Conservation (phyloP, 2,797 vertebrate species). For the Pseudomugil tenellus region DNA sequence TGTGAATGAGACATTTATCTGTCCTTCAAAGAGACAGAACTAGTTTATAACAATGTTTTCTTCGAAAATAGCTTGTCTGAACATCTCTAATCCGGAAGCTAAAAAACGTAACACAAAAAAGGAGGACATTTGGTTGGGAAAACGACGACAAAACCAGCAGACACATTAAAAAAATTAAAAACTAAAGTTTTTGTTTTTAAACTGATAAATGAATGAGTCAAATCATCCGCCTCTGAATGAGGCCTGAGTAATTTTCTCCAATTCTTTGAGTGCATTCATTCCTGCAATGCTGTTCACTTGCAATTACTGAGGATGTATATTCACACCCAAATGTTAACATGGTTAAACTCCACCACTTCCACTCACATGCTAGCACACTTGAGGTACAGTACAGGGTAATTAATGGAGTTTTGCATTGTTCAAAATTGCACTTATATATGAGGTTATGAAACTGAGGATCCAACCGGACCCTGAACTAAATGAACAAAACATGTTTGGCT, state of each 20-base stretch:
- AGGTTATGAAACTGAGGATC: not conserved
- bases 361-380: not conserved
- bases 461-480: not conserved
- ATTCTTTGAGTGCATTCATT: too few species aligned
- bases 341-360: too few species aligned
- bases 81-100: not conserved
- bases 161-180: too few species aligned
- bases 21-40: slow-evolving; percentile 32
- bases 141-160: not conserved
- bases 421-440: not conserved
- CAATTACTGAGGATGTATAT: too few species aligned
- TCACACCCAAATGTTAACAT: too few species aligned
- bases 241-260: not conserved
- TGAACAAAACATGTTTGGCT: not conserved
- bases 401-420: not conserved
- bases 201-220: not conserved
- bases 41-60: slow-evolving; percentile 18
- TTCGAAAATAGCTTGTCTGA: slow-evolving; percentile 8
- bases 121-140: not conserved
- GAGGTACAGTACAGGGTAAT: not conserved
- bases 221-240: not conserved
- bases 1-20: slow-evolving; percentile 60
- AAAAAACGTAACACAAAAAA: not conserved
- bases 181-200: too few species aligned
- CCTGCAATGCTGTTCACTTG: too few species aligned